Evolutionary conservation across 2,797 vertebrate species (phyloP).

Genomic region (Scolopax rusticola): DNA sequence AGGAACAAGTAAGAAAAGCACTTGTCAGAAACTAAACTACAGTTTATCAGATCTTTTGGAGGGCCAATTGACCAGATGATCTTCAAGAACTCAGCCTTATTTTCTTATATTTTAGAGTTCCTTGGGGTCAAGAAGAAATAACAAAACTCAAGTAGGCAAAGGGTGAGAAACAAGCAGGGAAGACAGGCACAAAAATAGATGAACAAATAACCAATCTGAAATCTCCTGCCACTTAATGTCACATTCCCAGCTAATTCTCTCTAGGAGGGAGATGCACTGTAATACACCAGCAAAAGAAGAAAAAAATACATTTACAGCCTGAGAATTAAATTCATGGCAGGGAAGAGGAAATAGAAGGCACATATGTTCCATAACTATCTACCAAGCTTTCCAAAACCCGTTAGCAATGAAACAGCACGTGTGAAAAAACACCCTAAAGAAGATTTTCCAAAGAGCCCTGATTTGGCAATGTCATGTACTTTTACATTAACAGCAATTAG

Average conservation of each 20-base stretch:
- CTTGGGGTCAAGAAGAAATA: background rate
- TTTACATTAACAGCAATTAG: slow-evolving; percentile 29
- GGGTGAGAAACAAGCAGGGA: background rate
- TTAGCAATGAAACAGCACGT: background rate
- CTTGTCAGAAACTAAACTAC: background rate
- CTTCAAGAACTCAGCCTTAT: background rate
- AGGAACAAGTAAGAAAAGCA: background rate
- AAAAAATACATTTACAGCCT: background rate
- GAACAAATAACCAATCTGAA: background rate
- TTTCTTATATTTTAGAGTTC: background rate
- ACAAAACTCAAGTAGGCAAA: background rate
- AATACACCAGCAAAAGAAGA: background rate
- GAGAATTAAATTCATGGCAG: background rate
- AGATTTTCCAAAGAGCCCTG: background rate
- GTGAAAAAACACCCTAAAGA: background rate
- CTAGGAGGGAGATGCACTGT: background rate
- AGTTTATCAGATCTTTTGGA: background rate
- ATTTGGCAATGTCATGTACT: background rate
- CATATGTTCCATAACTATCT: background rate
- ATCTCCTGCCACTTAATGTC: background rate
- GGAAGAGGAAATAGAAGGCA: background rate
- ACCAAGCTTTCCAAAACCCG: background rate
- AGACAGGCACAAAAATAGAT: background rate
- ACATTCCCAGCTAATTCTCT: background rate
- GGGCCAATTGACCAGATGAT: background rate